Evolutionary conservation across 2,888 invertebrate genomes (phyloP).

Genomic region (Chymomyza procnemis): DNA sequence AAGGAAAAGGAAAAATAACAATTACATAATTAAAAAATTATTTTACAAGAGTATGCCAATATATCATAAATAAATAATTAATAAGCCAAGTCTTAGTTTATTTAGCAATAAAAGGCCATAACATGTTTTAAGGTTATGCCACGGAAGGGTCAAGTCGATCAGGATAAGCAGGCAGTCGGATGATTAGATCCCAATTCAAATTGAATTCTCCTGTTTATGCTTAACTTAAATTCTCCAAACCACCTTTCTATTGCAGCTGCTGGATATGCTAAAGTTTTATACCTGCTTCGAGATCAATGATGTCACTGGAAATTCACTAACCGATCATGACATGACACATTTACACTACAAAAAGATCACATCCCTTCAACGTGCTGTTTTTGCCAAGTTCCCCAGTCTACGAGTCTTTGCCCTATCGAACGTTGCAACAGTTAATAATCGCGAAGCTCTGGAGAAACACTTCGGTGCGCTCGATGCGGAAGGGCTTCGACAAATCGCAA

Average conservation of each 20-base stretch:
- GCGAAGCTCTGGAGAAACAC: conserved; percentile 86
- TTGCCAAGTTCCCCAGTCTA: conserved; percentile 92
- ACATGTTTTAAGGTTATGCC: too few species aligned
- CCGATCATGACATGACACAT: conserved; percentile 95
- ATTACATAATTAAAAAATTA: too few species aligned
- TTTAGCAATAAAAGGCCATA: too few species aligned
- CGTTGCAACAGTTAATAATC: conserved; percentile 96
- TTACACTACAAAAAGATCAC: conserved; percentile 95
- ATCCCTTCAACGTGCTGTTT: conserved; percentile 95
- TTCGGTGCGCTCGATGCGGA: conserved; percentile 86
- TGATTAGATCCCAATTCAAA: too few species aligned
- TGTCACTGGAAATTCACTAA: conserved; percentile 94
- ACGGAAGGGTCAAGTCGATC: too few species aligned
- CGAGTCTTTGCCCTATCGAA: conserved; percentile 93
- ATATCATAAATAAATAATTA: too few species aligned
- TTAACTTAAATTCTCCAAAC: too few species aligned
- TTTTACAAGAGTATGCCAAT: too few species aligned
- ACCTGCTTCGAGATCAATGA: conserved; percentile 98
- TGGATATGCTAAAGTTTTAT: conserved; percentile 97
- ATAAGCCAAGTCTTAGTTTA: too few species aligned
- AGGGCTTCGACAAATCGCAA: conserved; percentile 90
- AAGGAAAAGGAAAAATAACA: too few species aligned
- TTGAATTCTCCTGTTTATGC: too few species aligned
- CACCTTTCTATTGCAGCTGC: conserved; percentile 85
- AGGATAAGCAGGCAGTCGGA: too few species aligned